Base-by-base conservation (phyloP, 2,797 vertebrate species). In the Lophotriccus pileatus region DNA sequence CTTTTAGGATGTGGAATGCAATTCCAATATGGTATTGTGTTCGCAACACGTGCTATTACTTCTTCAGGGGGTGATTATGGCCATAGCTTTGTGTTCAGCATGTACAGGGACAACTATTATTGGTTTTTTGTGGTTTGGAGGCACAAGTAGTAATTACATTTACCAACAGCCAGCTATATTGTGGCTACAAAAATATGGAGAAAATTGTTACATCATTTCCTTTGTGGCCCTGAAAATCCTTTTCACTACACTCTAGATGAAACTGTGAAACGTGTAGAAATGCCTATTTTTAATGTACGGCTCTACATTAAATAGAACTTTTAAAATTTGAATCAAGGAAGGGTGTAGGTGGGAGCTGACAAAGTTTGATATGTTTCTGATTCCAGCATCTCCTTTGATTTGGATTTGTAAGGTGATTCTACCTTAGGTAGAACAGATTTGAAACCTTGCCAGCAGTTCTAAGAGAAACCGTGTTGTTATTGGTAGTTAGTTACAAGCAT, bases 41-140 rank as follows among this genome's bases (percentile, higher is more conserved):
- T 92, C 43, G 44, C 43, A 88, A 37, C 84, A 80, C 0, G 5
- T 3, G 1, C 79, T 72, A 32, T 90, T 92, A 37, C 69, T 93
- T 89, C 66, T 82, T 84, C 44, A 62, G 44, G 77, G 84, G 14
- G 39, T 93, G 82, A 84, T 94, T 92, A 78, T 91, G 60, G 50
- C 47, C 66, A 14, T 84, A 75, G 25, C 50, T 96, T 55, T 82
- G 14, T 72, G 89, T 95, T 95, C 82, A 72, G 39, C 59, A 79
- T 44, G 59, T 84, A 56, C 75, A 83, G 86, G 68, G 84, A 75
- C 76, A 96, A 68, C 50, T 70, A 43, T 59, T 67, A 88, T 83
- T 95, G 76, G 93, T 95, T 94, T 91, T 85, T 84, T 75, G 56
- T 80, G 92, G 89, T 91, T 94, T 89, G 75, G 80, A 96, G 58